These are phyloP conservation scores for Diadophis punctatus DNA, from an alignment of 2,113 vertebrate genomes.

Conservation along the genomic window DNA sequence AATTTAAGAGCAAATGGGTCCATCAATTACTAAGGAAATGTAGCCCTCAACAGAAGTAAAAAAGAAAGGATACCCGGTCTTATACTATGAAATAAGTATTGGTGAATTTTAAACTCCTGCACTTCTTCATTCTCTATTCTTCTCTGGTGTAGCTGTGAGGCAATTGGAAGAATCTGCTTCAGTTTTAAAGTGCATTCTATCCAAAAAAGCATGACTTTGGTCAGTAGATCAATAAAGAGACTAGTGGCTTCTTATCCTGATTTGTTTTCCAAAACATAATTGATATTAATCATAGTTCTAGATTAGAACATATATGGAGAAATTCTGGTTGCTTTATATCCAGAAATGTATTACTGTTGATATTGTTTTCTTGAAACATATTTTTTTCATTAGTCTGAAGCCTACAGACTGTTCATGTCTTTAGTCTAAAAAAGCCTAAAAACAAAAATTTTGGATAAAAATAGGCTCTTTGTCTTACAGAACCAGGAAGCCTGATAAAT, in stretches of 20 bases:
- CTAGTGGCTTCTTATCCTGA: neutral
- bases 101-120: neutral
- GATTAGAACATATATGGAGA: neutral
- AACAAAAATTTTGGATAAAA: neutral
- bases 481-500: slow-evolving; percentile 13
- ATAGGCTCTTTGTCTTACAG: slow-evolving; percentile 11
- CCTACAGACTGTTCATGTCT: neutral
- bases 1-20: neutral
- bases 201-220: neutral
- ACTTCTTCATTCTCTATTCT: neutral
- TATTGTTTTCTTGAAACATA: neutral
- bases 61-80: neutral
- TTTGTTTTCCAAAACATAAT: neutral
- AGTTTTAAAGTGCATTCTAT: neutral
- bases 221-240: neutral
- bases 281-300: neutral
- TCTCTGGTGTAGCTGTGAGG: neutral
- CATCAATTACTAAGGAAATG: neutral
- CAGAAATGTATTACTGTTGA: neutral
- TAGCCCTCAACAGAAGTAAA: neutral
- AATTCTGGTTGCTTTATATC: neutral
- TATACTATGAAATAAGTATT: neutral
- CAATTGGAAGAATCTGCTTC: neutral
- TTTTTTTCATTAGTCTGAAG: neutral
- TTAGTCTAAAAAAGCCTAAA: neutral